Percentiles rank a stretch among this genome's conserved stretches.
These are phyloP conservation scores for Molossus molossus DNA, from an alignment of 2,797 vertebrate genomes.

Conservation along the genomic window DNA sequence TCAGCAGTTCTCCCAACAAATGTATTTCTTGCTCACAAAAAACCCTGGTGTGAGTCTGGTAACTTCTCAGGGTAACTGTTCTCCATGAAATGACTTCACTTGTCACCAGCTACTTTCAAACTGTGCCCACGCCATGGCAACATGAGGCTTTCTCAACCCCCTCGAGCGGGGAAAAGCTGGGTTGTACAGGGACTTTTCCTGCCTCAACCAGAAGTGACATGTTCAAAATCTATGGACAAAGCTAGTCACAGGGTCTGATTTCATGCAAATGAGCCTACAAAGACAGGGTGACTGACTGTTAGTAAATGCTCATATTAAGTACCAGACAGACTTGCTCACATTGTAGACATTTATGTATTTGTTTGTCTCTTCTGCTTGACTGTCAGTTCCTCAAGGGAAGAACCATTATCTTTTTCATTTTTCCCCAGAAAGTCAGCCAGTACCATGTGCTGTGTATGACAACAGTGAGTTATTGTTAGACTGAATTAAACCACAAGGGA, in stretches of 20 bases:
- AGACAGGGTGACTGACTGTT: background rate
- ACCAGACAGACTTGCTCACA: background rate
- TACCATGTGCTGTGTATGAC: background rate
- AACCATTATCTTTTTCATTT: background rate
- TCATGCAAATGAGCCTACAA: background rate
- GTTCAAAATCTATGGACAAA: background rate
- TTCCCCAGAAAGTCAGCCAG: background rate
- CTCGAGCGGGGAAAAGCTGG: background rate
- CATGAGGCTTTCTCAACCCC: background rate
- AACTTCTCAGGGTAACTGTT: background rate
- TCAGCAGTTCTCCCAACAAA: background rate
- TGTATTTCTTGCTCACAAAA: background rate
- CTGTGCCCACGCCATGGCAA: background rate
- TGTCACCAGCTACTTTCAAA: constrained; percentile 2
- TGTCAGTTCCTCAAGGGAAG: background rate
- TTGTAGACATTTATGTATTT: background rate
- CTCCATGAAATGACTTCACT: constrained; percentile 20
- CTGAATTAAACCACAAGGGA: background rate
- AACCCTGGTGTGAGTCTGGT: background rate
- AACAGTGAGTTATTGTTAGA: background rate
- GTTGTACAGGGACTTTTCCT: background rate
- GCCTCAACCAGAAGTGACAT: background rate
- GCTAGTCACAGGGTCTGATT: background rate
- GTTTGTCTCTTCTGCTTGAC: background rate
- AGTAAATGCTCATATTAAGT: background rate